Conservation (phyloP, 2,797 vertebrate genomes). For the Calcarius lapponicus region DNA sequence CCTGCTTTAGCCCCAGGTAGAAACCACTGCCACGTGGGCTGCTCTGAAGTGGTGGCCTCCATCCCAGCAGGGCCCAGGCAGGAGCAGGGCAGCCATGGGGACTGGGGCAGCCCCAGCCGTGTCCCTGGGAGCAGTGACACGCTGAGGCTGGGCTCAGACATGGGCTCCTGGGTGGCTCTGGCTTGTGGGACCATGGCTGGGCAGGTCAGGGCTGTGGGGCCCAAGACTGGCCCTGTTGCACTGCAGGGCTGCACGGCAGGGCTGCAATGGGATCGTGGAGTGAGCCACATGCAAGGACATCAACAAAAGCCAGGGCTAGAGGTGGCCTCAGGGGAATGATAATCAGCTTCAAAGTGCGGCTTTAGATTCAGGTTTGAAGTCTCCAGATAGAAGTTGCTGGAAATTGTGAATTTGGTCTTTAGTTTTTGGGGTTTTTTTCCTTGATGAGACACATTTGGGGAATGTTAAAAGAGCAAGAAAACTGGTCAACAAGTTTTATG, state of each 20-base stretch:
- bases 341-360: neutral
- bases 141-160: neutral
- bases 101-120: neutral
- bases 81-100: neutral
- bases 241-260: neutral
- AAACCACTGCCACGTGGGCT: neutral
- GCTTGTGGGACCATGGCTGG: neutral
- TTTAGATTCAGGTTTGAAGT: neutral
- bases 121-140: neutral
- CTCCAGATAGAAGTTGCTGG: neutral
- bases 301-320: neutral
- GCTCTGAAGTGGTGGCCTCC: neutral
- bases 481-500: neutral
- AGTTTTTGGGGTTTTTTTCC: accelerated
- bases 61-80: neutral
- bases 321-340: neutral
- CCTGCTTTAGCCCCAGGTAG: neutral
- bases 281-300: neutral
- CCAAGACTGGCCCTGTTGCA: accelerated
- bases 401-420: neutral
- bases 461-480: neutral
- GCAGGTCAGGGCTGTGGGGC: neutral
- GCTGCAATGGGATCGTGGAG: accelerated
- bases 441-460: neutral
- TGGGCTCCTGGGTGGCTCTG: neutral